These are phyloP conservation scores for Sesia bembeciformis DNA, from an alignment of 2,888 invertebrate species.

Conservation along the genomic window DNA sequence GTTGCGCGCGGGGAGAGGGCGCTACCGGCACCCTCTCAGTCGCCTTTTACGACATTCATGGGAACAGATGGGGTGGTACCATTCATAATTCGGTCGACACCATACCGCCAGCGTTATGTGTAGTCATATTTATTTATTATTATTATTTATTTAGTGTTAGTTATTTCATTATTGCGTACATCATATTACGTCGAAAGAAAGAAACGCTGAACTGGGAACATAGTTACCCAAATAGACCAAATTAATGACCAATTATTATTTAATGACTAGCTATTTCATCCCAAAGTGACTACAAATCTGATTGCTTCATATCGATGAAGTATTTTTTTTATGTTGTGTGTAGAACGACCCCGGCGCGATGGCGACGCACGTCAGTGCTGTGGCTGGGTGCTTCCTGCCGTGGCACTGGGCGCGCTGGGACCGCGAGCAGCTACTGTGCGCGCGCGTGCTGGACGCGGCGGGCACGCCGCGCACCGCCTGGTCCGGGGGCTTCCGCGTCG, in stretches of 20 bases:
- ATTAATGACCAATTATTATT: background rate
- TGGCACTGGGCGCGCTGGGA: constrained; percentile 98
- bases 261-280: background rate
- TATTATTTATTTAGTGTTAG: too few relatives aligned
- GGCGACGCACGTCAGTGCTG: constrained; percentile 83
- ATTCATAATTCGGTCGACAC: too few relatives aligned
- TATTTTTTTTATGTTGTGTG: constrained; percentile 42
- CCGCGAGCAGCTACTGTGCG: constrained; percentile 90
- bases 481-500: constrained; percentile 94
- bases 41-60: constrained; percentile 79
- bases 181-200: too few relatives aligned
- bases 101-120: too few relatives aligned
- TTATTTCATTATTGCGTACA: too few relatives aligned
- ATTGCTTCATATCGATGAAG: background rate
- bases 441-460: constrained; percentile 81
- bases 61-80: too few relatives aligned
- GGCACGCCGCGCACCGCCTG: constrained; percentile 77
- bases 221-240: background rate
- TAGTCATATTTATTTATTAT: too few relatives aligned
- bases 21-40: constrained; percentile 92
- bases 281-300: too few relatives aligned
- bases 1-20: constrained; percentile 89
- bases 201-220: background rate
- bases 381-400: constrained; percentile 91
- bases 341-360: constrained; percentile 76